These are phyloP conservation scores for Ctenoplectra terminalis DNA, from an alignment of 1,140 invertebrate species.

Conservation along the genomic window DNA sequence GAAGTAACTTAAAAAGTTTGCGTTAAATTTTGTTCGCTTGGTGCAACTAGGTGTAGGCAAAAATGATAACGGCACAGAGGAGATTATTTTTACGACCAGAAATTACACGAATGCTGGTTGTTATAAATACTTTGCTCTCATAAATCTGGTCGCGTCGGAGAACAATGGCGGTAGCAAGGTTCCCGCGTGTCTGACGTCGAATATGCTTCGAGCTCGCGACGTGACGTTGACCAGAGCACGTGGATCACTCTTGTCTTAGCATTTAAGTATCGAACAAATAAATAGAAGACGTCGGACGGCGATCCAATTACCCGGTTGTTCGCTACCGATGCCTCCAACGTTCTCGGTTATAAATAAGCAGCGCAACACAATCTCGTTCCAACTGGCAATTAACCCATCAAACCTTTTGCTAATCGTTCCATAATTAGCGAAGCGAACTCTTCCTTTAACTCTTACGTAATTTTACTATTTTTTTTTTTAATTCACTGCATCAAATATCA, in stretches of 20 bases:
- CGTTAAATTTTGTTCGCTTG: neutral
- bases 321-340: slow-evolving; percentile 12
- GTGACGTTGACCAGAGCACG: slow-evolving; percentile 72
- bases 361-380: neutral
- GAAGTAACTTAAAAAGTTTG: neutral
- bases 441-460: too few relatives aligned
- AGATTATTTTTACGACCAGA: too few relatives aligned
- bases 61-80: too few relatives aligned
- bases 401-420: neutral
- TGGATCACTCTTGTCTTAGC: slow-evolving; percentile 65
- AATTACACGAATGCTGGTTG: neutral
- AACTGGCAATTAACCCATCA: neutral
- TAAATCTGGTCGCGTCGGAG: slow-evolving; percentile 23
- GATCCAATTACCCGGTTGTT: slow-evolving; percentile 61
- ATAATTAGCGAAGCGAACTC: neutral
- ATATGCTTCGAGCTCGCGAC: slow-evolving; percentile 51
- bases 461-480: too few relatives aligned
- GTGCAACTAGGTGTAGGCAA: neutral
- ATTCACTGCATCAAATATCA: too few relatives aligned
- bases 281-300: slow-evolving; percentile 73
- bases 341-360: slow-evolving; percentile 40
- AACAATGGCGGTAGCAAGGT: slow-evolving; percentile 4
- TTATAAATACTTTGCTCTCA: neutral
- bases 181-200: slow-evolving; percentile 56
- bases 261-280: slow-evolving; percentile 74